Conservation (phyloP, 2,888 invertebrate species). For the Dicroscelio sp. region DNA sequence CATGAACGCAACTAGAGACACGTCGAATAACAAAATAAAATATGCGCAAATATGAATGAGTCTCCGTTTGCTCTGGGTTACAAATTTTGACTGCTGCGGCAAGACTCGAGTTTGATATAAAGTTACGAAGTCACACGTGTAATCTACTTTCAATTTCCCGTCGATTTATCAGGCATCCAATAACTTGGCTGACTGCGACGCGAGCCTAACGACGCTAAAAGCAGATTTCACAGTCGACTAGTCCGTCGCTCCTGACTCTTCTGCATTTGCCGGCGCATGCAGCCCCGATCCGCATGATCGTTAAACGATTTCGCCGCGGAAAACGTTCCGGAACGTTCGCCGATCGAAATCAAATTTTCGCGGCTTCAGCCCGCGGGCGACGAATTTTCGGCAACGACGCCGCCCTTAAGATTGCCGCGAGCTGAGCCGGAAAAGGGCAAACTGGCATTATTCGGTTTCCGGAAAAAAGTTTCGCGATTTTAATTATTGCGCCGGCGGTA, state of each 20-base stretch:
- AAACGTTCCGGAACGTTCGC: constrained; percentile 36
- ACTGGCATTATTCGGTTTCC: constrained; percentile 86
- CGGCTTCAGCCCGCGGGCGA: constrained; percentile 58
- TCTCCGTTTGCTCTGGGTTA: no score
- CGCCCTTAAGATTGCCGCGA: constrained; percentile 57
- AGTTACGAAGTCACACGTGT: constrained; percentile 65
- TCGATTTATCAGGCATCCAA: constrained; percentile 85
- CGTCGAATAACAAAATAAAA: no score
- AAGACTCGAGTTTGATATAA: constrained; percentile 10
- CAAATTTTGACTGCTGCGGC: no score
- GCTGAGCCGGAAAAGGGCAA: constrained; percentile 82
- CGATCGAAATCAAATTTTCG: constrained; percentile 72
- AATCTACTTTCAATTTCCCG: constrained; percentile 86
- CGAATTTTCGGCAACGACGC: constrained; percentile 30
- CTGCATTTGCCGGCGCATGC: constrained; percentile 42
- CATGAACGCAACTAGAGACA: no score
- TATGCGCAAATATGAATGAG: no score
- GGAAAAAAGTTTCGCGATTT: constrained; percentile 69
- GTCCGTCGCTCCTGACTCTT: constrained; percentile 61
- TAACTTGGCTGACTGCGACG: constrained; percentile 82
- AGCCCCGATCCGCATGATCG: constrained; percentile 53
- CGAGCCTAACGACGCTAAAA: constrained; percentile 86
- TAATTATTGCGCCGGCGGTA: constrained; percentile 44
- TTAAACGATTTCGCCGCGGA: constrained; percentile 81
- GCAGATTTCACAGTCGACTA: constrained; percentile 88